A percentile compares a stretch with the other conserved stretches of the same genome.
These are phyloP conservation scores for Macrotis lagotis DNA, from an alignment of 2,113 vertebrate species.

Conservation along the genomic window DNA sequence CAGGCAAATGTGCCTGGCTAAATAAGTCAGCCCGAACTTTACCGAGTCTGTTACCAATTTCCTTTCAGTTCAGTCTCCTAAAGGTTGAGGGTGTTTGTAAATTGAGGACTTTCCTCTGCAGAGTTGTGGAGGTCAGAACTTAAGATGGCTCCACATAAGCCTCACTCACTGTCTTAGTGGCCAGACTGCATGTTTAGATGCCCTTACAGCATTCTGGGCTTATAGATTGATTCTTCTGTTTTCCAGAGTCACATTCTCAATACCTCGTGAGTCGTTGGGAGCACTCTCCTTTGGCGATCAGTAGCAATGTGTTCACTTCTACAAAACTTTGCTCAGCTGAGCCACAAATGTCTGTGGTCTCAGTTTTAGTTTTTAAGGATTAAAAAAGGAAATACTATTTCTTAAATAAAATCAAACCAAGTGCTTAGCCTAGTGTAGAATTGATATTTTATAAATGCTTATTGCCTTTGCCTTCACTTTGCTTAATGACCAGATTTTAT, in stretches of 20 bases:
- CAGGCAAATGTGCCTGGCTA: background rate
- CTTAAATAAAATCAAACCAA: background rate
- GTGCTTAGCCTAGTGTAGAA: background rate
- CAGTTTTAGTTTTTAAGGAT: background rate
- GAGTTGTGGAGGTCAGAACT: background rate
- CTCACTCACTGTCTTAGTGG: no score
- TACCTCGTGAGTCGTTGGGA: background rate
- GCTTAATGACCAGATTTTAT: conserved; percentile 58
- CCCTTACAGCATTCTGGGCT: background rate
- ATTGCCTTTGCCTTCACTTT: background rate
- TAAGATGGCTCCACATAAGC: background rate
- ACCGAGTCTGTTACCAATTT: background rate
- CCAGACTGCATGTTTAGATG: no score
- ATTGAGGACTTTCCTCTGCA: background rate
- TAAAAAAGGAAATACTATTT: background rate
- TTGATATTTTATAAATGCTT: background rate
- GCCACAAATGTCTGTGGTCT: background rate
- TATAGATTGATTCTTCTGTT: background rate
- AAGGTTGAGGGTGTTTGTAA: background rate
- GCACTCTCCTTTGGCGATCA: no score
- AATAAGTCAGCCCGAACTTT: background rate
- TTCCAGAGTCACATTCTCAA: no score
- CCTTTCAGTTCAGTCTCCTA: background rate
- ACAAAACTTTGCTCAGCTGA: background rate
- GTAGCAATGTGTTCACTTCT: background rate